These are phyloP conservation scores for Cybosia mesomella DNA, from an alignment of 2,888 invertebrate genomes.

Conservation along the genomic window DNA sequence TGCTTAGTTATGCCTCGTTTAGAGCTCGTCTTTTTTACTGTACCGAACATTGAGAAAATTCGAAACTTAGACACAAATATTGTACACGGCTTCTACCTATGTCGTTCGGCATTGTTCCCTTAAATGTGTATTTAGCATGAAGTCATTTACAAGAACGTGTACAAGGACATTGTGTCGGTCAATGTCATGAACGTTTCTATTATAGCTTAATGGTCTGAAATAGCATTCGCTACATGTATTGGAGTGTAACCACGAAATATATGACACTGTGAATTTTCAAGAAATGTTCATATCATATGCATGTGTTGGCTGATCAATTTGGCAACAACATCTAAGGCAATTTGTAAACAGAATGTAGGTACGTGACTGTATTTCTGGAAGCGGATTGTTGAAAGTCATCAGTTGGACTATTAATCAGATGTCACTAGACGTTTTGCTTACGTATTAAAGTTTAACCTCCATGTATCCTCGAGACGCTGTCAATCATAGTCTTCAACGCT, in stretches of 20 bases:
- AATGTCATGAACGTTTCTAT: constrained; percentile 70
- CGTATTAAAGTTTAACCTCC: constrained; percentile 43
- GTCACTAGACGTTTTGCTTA: constrained; percentile 33
- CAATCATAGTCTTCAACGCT: constrained; percentile 43
- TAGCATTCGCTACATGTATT: constrained; percentile 41
- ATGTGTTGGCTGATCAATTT: constrained; percentile 37
- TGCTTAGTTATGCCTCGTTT: constrained; percentile 10
- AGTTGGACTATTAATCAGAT: constrained; percentile 40
- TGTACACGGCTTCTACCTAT: constrained; percentile 22
- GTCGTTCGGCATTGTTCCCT: constrained; percentile 26
- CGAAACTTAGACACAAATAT: constrained; percentile 5
- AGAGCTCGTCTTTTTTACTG: neutral
- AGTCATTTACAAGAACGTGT: constrained; percentile 45
- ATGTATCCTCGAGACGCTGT: constrained; percentile 44
- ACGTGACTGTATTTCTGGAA: constrained; percentile 21
- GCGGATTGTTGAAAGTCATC: constrained; percentile 32
- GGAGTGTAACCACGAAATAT: constrained; percentile 17
- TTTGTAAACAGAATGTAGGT: constrained; percentile 28
- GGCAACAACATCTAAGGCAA: constrained; percentile 36
- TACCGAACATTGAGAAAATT: neutral
- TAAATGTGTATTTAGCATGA: constrained; percentile 28
- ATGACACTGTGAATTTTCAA: constrained; percentile 12
- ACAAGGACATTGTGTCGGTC: constrained; percentile 70
- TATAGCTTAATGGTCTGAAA: constrained; percentile 53
- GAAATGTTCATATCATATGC: constrained; percentile 21